phyloP scores from a whole-genome alignment of 1,140 invertebrate species.

The Amphibalanus amphitrite region DNA sequence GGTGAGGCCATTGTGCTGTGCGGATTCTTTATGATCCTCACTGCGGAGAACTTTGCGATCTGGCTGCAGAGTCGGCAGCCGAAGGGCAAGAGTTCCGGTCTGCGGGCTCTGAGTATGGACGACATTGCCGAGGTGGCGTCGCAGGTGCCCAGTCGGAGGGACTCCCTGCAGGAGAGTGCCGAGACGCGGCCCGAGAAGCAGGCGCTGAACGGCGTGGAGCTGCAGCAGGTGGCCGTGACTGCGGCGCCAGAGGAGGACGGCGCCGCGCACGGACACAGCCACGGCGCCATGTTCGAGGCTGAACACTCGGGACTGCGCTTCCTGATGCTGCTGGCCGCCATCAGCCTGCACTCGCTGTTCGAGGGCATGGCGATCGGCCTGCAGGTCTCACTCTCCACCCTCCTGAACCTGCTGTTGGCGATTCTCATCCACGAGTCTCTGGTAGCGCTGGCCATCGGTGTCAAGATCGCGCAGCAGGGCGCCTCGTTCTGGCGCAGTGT shows the following conservation, averaged over 20 bases:
- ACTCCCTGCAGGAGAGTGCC: too few relatives aligned
- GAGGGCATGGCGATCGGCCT: constrained; percentile 29
- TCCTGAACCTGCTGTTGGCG: background rate
- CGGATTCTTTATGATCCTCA: background rate
- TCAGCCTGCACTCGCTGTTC: constrained; percentile 29
- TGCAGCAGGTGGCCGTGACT: background rate
- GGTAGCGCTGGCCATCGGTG: background rate
- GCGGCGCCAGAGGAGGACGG: background rate
- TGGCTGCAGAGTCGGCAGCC: background rate
- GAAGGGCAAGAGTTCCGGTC: too few relatives aligned
- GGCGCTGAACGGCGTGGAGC: background rate
- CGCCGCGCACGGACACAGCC: background rate
- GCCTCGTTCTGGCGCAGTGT: background rate
- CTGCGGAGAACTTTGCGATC: background rate
- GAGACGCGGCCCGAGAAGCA: background rate
- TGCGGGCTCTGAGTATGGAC: too few relatives aligned
- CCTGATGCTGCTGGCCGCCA: constrained; percentile 24
- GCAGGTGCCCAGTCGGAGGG: too few relatives aligned
- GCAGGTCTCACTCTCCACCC: constrained; percentile 18
- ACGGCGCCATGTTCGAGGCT: constrained; percentile 7
- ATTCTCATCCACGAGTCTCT: background rate
- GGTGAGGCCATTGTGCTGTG: background rate
- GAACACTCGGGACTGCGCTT: constrained; percentile 18
- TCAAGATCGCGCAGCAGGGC: background rate
- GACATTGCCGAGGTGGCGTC: too few relatives aligned